These are phyloP conservation scores for Telenomus remus DNA, from an alignment of 1,140 invertebrate species.

Conservation along the genomic window DNA sequence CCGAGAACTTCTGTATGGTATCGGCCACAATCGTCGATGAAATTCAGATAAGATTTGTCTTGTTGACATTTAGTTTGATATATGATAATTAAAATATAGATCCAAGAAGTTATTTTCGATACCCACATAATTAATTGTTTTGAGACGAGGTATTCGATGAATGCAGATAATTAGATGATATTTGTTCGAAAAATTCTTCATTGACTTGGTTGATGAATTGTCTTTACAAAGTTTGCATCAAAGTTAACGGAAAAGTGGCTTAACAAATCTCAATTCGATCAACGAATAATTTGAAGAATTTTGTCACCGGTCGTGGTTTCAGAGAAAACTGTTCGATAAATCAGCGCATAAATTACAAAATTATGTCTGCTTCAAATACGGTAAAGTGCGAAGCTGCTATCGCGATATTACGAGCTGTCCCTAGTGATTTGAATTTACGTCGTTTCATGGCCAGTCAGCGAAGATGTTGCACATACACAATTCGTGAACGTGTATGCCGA, in stretches of 20 bases:
- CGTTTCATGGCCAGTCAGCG: constrained; percentile 59
- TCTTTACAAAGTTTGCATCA: constrained; percentile 16
- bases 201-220: constrained; percentile 39
- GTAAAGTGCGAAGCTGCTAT: constrained; percentile 27
- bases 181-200: constrained; percentile 30
- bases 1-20: constrained; percentile 40
- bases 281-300: constrained; percentile 9
- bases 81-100: constrained; percentile 37
- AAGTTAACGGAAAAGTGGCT: constrained; percentile 7
- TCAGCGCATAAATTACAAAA: constrained; percentile 30
- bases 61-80: constrained; percentile 43
- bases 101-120: neutral
- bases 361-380: constrained; percentile 33
- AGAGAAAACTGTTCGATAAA: constrained; percentile 26
- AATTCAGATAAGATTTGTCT: constrained; percentile 40
- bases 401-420: constrained; percentile 49
- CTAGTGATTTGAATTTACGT: constrained; percentile 57
- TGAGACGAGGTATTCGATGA: constrained; percentile 21
- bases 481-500: constrained; percentile 5
- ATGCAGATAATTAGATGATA: constrained; percentile 30
- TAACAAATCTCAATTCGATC: neutral
- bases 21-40: constrained; percentile 35
- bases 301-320: constrained; percentile 2
- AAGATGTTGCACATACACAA: constrained; percentile 44
- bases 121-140: constrained; percentile 28